phyloP scores from a whole-genome alignment of 1,140 invertebrate genomes.

The Mylabris phalerata region DNA sequence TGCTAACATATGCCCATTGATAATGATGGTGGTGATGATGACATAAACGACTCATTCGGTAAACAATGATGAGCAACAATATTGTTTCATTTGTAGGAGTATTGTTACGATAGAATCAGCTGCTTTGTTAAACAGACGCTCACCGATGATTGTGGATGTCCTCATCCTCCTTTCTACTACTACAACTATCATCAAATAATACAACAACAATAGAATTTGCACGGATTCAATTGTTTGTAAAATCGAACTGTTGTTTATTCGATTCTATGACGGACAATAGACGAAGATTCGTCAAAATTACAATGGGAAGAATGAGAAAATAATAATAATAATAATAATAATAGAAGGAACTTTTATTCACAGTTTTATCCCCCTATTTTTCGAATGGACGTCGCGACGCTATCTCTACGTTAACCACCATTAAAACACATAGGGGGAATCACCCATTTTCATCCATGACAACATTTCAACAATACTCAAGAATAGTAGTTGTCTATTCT shows the following conservation, averaged over 20 bases:
- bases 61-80: slow-evolving; percentile 13
- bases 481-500: slow-evolving; percentile 23
- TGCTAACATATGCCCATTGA: slow-evolving; percentile 4
- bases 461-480: slow-evolving; percentile 33
- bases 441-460: slow-evolving; percentile 36
- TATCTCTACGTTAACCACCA: too few relatives aligned
- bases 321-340: too few relatives aligned
- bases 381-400: too few relatives aligned
- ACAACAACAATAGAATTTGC: slow-evolving; percentile 6
- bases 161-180: not conserved
- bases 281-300: too few relatives aligned
- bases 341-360: too few relatives aligned
- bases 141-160: slow-evolving; percentile 1
- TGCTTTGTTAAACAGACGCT: slow-evolving; percentile 4
- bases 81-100: slow-evolving; percentile 10
- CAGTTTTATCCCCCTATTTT: too few relatives aligned
- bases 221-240: slow-evolving; percentile 10
- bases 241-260: not conserved
- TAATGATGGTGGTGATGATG: not conserved
- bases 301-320: too few relatives aligned
- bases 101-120: slow-evolving; percentile 11
- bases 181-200: slow-evolving; percentile 1
- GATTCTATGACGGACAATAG: too few relatives aligned
- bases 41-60: slow-evolving; percentile 10
- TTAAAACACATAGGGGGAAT: too few relatives aligned